Evolutionary conservation across 2,797 vertebrate genomes (phyloP), one percentile per base, ranked within the genome.

Genomic region (Intellagama lesueurii): DNA sequence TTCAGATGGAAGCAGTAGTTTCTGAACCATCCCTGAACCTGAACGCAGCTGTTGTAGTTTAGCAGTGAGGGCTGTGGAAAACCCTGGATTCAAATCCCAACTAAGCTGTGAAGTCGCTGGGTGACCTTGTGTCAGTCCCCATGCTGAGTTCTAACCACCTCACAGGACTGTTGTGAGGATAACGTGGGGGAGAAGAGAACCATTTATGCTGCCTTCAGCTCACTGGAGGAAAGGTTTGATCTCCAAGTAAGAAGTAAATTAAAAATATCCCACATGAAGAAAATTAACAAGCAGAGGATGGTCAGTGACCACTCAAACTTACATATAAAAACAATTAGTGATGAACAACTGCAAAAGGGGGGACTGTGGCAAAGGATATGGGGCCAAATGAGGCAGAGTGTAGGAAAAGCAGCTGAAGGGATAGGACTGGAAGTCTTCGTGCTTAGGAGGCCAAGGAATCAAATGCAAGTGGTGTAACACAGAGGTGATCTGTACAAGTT

Each of bases 281-380:
- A 92, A 92, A 95, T 92, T 91, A 93, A 94, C 87, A 92, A 93
- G 90, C 93, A 90, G 92, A 93, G 76, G 88, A 91, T 82, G 70
- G 78, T 79, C 88, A 35, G 81, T 66, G 87, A 92, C 89, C 83
- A 83, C 75, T 90, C 16, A 1, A 73, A 30, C 84, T 91, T 90
- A 85, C 22, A 66, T 8, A n/a, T 40, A 56, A 12, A 69, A 56
- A 16, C n/a, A 87, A 22, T 0, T n/a, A 68, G 12, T 73, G 22
- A 1, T 2, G 76, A 85, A 90, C 72, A 47, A 86, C 64, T 0
- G 9, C 70, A 26, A 86, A 64, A 81, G 0, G 0, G 16, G 49
- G 68, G 26, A 89, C 69, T 0, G 14, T 47, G 26, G 47, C 52
- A 89, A 86, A 49, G 83, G 49, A 66, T 44, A 44, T 56, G 24